A percentile compares a stretch with the other conserved stretches of the same genome.
Conservation (phyloP, 2,113 vertebrate species). For the Aix galericulata region DNA sequence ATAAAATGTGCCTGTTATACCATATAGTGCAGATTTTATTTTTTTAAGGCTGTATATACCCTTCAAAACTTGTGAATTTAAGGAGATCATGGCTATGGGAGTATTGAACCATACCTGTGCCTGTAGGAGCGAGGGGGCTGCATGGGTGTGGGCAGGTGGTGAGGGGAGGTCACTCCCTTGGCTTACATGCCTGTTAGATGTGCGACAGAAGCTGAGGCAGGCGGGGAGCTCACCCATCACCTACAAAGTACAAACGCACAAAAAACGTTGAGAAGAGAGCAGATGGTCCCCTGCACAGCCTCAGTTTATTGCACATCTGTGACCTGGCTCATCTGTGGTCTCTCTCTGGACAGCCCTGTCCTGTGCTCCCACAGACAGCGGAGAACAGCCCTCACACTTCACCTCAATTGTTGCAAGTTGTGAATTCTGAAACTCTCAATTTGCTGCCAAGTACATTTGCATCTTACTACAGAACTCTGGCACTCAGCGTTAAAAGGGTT, state of each 20-base stretch:
- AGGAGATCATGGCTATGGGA: neutral
- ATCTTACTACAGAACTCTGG: neutral
- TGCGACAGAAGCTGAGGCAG: neutral
- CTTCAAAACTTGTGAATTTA: neutral
- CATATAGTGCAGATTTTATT: neutral
- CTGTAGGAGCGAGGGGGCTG: neutral
- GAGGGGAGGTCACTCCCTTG: accelerated
- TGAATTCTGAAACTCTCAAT: neutral
- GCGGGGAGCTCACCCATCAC: neutral
- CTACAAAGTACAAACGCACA: neutral
- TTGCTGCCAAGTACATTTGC: neutral
- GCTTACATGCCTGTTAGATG: accelerated
- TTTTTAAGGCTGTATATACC: neutral
- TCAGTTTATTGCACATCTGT: neutral
- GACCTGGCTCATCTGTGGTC: neutral
- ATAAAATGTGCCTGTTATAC: neutral
- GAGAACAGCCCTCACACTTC: neutral
- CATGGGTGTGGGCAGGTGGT: neutral
- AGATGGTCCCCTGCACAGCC: neutral
- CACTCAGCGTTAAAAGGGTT: conserved; percentile 49
- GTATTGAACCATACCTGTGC: accelerated
- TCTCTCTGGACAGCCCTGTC: neutral
- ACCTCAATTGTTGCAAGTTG: neutral
- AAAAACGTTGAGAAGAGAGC: neutral
- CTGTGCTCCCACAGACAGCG: neutral